Percentiles rank a stretch among this genome's conserved stretches.
These are phyloP conservation scores for Epizoanthus rinbou DNA, from an alignment of 92 coral and sea anemone species.

Conservation along the genomic window DNA sequence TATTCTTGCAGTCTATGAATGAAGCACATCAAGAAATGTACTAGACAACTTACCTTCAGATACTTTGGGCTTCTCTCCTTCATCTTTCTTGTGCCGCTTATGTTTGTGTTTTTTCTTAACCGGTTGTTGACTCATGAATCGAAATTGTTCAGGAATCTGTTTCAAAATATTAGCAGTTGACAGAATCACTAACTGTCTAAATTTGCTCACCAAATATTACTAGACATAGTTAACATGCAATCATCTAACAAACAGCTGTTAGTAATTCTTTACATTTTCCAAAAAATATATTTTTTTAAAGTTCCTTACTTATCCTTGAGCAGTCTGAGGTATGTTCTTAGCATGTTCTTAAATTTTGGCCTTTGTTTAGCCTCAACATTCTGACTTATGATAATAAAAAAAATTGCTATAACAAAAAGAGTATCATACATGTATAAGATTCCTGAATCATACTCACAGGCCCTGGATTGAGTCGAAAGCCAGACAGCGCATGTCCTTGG, in stretches of 20 bases:
- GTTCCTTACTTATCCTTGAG: too few relatives aligned
- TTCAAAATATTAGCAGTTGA: constrained; percentile 1
- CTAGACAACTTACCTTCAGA: constrained; percentile 8
- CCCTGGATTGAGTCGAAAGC: constrained; percentile 98
- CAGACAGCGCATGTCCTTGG: constrained; percentile 92
- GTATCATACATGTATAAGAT: too few relatives aligned
- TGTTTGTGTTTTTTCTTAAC: constrained; percentile 91
- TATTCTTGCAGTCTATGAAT: too few relatives aligned
- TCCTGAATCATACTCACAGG: constrained; percentile 68
- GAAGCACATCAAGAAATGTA: neutral
- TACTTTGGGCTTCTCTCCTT: constrained; percentile 43
- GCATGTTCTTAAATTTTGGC: too few relatives aligned
- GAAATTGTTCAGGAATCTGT: constrained; percentile 96
- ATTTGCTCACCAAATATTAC: neutral
- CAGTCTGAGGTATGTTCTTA: too few relatives aligned
- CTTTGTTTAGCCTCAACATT: too few relatives aligned
- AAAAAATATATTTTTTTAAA: too few relatives aligned
- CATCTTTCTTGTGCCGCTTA: constrained; percentile 83
- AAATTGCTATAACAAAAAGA: too few relatives aligned
- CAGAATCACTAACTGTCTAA: neutral
- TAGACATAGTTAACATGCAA: too few relatives aligned
- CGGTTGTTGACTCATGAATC: constrained; percentile 95
- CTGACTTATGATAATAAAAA: too few relatives aligned
- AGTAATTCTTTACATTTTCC: too few relatives aligned
- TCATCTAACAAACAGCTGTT: too few relatives aligned